These are phyloP conservation scores for Meloe dianella DNA, from an alignment of 2,888 invertebrate genomes.

Conservation along the genomic window DNA sequence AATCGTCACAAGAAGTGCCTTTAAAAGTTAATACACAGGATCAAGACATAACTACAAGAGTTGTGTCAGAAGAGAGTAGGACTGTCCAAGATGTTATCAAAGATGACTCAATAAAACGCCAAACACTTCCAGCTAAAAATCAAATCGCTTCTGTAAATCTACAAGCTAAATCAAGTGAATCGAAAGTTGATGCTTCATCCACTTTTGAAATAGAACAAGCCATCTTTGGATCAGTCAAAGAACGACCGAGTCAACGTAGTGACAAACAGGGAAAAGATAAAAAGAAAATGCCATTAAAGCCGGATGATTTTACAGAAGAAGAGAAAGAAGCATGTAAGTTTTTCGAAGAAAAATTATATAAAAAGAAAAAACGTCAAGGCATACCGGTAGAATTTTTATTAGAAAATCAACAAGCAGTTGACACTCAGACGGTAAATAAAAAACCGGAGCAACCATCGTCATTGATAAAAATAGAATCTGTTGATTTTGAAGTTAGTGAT, in stretches of 20 bases:
- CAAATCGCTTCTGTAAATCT: constrained; percentile 22
- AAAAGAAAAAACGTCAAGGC: constrained; percentile 46
- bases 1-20: neutral
- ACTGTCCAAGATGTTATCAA: too few relatives aligned
- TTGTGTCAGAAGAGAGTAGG: neutral
- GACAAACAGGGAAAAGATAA: constrained; percentile 24
- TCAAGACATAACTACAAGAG: neutral
- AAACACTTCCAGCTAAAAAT: constrained; percentile 8
- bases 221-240: constrained; percentile 70
- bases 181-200: neutral
- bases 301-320: constrained; percentile 52
- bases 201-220: constrained; percentile 61
- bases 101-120: neutral
- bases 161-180: neutral
- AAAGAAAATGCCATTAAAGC: constrained; percentile 30
- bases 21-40: neutral
- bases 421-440: constrained; percentile 33
- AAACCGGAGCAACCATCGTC: constrained; percentile 38
- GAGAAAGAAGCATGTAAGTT: constrained; percentile 54
- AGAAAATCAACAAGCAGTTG: constrained; percentile 33
- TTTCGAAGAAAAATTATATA: constrained; percentile 48
- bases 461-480: constrained; percentile 52
- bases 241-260: constrained; percentile 55
- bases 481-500: constrained; percentile 56
- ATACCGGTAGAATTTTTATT: constrained; percentile 43